These are phyloP conservation scores for Teinopalpus imperialis DNA, from an alignment of 2,888 invertebrate genomes.

Conservation along the genomic window DNA sequence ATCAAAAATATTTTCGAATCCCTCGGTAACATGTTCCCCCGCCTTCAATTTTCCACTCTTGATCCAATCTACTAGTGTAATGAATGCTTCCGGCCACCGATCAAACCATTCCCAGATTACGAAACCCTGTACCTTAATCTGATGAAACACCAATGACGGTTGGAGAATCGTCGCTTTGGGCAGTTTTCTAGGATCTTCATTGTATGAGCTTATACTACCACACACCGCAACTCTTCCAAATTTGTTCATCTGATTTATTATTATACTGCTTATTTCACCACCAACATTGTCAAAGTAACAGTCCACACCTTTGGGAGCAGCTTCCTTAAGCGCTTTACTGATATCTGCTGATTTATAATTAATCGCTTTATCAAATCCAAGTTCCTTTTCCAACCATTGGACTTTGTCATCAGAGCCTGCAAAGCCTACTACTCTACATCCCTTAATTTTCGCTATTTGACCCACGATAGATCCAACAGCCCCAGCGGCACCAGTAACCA, in stretches of 20 bases:
- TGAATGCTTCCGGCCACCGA: conserved; percentile 81
- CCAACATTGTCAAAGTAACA: conserved; percentile 89
- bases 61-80: conserved; percentile 82
- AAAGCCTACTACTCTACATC: conserved; percentile 82
- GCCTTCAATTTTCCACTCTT: conserved; percentile 84
- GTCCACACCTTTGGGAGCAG: conserved; percentile 85
- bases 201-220: conserved; percentile 60
- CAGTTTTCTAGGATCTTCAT: conserved; percentile 41
- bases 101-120: conserved; percentile 71
- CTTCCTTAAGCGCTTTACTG: conserved; percentile 74
- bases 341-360: conserved; percentile 85
- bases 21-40: conserved; percentile 85
- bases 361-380: conserved; percentile 85
- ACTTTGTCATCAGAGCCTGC: conserved; percentile 86
- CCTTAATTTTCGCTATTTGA: conserved; percentile 86
- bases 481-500: conserved; percentile 86
- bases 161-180: conserved; percentile 74
- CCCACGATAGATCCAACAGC: conserved; percentile 87
- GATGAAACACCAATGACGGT: conserved; percentile 75
- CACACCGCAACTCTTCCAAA: conserved; percentile 47
- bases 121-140: conserved; percentile 85
- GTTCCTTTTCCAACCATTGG: conserved; percentile 82
- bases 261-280: conserved; percentile 80
- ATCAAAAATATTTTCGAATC: conserved; percentile 85
- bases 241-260: conserved; percentile 81